Percentiles rank a stretch among this genome's conserved stretches.
Evolutionary conservation across 2,113 vertebrate genomes (phyloP).

Genomic region (Laterallus jamaicensis): DNA sequence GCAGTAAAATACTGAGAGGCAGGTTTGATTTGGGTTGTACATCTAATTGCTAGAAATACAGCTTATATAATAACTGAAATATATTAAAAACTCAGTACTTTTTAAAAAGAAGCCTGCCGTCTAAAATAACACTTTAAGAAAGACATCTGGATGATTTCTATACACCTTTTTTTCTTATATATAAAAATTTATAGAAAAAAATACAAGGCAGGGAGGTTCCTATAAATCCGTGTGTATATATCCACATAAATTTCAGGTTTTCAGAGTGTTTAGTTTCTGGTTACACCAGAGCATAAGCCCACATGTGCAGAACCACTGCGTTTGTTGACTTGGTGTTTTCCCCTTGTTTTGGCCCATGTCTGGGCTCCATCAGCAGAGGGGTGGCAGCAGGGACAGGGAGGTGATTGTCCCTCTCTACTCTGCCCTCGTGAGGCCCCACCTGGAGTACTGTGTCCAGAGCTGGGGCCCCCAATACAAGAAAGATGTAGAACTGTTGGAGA

Average conservation of each 20-base stretch:
- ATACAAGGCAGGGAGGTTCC: fast-evolving
- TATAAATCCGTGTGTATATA: background rate
- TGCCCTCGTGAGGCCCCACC: too few species aligned
- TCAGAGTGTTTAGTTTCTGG: background rate
- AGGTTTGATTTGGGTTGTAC: background rate
- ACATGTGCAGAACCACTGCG: fast-evolving
- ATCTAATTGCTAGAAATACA: background rate
- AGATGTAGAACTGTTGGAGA: too few species aligned
- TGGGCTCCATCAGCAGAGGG: too few species aligned
- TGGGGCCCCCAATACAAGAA: too few species aligned
- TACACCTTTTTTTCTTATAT: background rate
- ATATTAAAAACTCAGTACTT: background rate
- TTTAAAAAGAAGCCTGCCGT: background rate
- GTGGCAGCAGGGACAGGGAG: too few species aligned
- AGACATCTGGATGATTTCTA: background rate
- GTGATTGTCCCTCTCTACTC: too few species aligned
- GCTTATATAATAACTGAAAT: background rate
- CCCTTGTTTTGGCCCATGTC: background rate
- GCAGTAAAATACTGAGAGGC: background rate
- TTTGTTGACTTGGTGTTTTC: background rate
- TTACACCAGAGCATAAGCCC: background rate
- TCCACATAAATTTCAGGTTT: background rate
- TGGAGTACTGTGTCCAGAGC: too few species aligned
- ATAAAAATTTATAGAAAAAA: background rate
- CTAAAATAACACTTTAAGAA: background rate